Percentiles rank a stretch among this genome's conserved stretches.
Conservation (phyloP, 92 coral and sea anemone species). For the Parazoanthus atlanticus region DNA sequence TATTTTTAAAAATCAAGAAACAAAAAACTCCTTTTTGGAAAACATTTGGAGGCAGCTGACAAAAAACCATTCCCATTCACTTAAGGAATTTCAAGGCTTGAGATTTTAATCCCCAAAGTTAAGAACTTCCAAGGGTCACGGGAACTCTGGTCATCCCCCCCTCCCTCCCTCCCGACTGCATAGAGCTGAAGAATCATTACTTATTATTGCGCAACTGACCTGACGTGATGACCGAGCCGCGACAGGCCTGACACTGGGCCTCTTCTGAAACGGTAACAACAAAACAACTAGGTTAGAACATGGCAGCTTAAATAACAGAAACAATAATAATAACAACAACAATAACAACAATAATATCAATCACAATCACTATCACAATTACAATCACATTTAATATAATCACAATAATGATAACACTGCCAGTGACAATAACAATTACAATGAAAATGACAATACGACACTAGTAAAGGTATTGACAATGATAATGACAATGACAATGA, state of each 20-base stretch:
- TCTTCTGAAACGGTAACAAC: conserved; percentile 52
- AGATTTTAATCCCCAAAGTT: no score
- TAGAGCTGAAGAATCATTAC: background rate
- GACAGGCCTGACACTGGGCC: conserved; percentile 79
- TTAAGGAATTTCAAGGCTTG: no score
- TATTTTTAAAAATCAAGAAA: no score
- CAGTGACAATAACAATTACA: background rate
- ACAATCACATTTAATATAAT: no score
- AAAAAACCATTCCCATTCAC: background rate
- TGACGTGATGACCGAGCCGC: conserved; percentile 72
- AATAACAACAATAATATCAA: background rate
- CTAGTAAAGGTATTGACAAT: background rate
- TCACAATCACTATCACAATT: background rate
- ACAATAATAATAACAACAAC: no score
- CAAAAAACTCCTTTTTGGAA: background rate
- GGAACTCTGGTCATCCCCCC: no score
- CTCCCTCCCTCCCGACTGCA: background rate
- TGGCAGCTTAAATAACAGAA: background rate
- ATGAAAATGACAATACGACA: background rate
- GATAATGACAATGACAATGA: background rate
- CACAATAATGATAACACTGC: background rate
- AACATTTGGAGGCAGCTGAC: background rate
- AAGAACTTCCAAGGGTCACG: background rate
- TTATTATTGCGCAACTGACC: conserved; percentile 45
- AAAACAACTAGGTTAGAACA: background rate